phyloP scores from a whole-genome alignment of 2,888 invertebrate species.

The Salpingus planirostris region DNA sequence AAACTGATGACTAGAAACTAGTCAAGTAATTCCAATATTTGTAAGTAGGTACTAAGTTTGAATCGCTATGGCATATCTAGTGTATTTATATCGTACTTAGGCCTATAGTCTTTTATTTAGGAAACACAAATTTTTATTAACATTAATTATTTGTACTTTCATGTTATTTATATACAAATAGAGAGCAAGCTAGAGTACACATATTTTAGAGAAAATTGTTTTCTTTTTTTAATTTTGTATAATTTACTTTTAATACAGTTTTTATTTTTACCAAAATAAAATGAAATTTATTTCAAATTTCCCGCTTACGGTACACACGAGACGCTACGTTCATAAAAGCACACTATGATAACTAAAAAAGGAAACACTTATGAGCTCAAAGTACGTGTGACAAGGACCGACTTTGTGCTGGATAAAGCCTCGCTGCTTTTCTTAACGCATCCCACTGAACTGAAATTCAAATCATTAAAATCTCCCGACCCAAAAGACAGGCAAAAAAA shows the following conservation, averaged over 20 bases:
- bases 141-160: constrained; percentile 33
- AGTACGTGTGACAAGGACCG: too few species aligned
- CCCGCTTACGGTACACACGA: too few species aligned
- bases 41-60: constrained; percentile 29
- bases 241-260: constrained; percentile 40
- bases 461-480: too few species aligned
- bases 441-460: too few species aligned
- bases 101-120: constrained; percentile 25
- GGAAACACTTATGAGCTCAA: too few species aligned
- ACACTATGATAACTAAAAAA: too few species aligned
- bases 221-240: constrained; percentile 39
- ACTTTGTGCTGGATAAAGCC: too few species aligned
- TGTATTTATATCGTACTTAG: constrained; percentile 32
- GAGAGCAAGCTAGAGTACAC: constrained; percentile 36
- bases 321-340: too few species aligned
- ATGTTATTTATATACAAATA: constrained; percentile 32
- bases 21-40: constrained; percentile 36
- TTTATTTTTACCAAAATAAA: constrained; percentile 39
- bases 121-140: constrained; percentile 32
- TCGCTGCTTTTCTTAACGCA: too few species aligned
- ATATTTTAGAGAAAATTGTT: constrained; percentile 32
- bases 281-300: too few species aligned
- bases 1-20: constrained; percentile 42
- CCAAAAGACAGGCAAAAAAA: too few species aligned
- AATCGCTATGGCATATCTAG: constrained; percentile 31